These are phyloP conservation scores for Pluvialis apricaria DNA, from an alignment of 2,113 vertebrate genomes.

Conservation along the genomic window DNA sequence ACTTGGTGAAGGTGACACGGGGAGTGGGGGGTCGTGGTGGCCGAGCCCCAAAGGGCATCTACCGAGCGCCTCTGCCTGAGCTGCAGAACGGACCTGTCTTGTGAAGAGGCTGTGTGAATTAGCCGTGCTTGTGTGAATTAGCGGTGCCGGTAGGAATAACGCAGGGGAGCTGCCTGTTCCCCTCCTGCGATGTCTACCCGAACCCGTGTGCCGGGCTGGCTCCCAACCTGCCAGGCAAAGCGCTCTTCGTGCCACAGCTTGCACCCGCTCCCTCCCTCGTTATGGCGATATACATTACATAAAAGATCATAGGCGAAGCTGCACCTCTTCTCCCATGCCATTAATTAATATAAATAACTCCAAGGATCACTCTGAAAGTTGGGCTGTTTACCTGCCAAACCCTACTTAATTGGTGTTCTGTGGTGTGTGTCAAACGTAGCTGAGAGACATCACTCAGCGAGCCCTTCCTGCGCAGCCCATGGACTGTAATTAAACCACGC, in stretches of 20 bases:
- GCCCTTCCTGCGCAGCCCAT: not conserved
- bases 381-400: not conserved
- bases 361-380: not conserved
- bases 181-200: not conserved
- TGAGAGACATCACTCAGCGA: not conserved
- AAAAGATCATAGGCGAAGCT: not conserved
- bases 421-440: not conserved
- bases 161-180: not conserved
- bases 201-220: not conserved
- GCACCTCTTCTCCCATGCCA: not conserved
- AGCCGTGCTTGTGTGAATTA: not conserved
- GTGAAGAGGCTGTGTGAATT: not conserved
- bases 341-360: not conserved
- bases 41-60: fast-evolving
- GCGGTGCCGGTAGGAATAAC: not conserved
- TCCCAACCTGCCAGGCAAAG: not conserved
- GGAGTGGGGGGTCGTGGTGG: not conserved
- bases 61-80: not conserved
- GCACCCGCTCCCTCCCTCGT: not conserved
- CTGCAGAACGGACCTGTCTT: not conserved
- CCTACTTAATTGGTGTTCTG: not conserved
- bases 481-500: not conserved
- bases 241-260: not conserved
- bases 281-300: not conserved
- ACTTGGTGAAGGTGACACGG: not conserved